Evolutionary conservation across 2,113 vertebrate genomes (phyloP).

Genomic region (Trichomycterus rosablanca): DNA sequence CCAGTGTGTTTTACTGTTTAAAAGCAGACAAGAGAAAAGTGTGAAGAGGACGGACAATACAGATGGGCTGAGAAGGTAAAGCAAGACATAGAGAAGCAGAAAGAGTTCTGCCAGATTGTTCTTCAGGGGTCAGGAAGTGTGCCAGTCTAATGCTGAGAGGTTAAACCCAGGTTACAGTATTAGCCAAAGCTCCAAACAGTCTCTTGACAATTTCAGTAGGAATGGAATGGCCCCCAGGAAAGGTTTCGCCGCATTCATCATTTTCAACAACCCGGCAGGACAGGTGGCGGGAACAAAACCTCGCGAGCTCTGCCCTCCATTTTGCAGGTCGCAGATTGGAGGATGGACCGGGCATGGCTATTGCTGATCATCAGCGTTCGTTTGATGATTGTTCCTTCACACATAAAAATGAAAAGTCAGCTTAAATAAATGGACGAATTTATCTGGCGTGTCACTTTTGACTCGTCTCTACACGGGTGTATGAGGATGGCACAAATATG

Average conservation of each 20-base stretch:
- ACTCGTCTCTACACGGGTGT: not conserved
- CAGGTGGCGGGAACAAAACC: conserved; percentile 15
- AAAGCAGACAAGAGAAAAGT: too few relatives aligned
- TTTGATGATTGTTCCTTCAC: conserved; percentile 11
- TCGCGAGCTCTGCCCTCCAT: conserved; percentile 39
- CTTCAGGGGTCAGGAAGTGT: conserved; percentile 21
- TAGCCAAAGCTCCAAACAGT: conserved; percentile 24
- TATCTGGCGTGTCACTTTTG: conserved; percentile 11
- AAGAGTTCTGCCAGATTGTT: conserved; percentile 16
- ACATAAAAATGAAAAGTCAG: conserved; percentile 35
- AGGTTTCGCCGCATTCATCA: conserved; percentile 31
- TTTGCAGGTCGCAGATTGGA: conserved; percentile 37
- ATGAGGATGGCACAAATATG: conserved; percentile 22
- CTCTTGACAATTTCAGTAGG: conserved; percentile 27
- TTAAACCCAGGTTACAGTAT: conserved; percentile 21
- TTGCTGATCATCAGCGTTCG: conserved; percentile 30
- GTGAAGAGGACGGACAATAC: too few relatives aligned
- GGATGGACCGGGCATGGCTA: conserved; percentile 34
- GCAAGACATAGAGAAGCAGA: too few relatives aligned
- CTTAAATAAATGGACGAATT: conserved; percentile 39
- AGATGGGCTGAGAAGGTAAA: too few relatives aligned
- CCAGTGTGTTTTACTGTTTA: too few relatives aligned
- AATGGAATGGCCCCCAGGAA: conserved; percentile 24
- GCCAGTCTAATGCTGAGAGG: not conserved
- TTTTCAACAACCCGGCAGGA: conserved; percentile 13